A percentile compares a stretch with the other conserved stretches of the same genome.
These are phyloP conservation scores for Neotoxoptera formosana DNA, from an alignment of 1,140 invertebrate genomes.

Conservation along the genomic window DNA sequence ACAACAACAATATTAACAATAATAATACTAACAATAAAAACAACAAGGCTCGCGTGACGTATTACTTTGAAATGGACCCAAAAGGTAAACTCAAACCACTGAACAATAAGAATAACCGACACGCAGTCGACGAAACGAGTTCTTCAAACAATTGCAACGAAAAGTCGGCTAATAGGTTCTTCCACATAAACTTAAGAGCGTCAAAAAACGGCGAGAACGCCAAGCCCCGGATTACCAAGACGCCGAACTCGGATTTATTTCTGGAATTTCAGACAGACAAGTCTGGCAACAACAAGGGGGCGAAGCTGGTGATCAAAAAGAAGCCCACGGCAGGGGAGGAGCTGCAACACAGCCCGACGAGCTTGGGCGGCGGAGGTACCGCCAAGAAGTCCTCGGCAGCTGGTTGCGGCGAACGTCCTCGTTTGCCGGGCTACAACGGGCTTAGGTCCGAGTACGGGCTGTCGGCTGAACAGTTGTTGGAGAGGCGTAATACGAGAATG, in stretches of 20 bases:
- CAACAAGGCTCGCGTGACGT: neutral
- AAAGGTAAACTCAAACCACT: constrained; percentile 32
- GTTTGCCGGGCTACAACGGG: constrained; percentile 61
- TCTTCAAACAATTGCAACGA: neutral
- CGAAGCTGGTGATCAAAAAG: constrained; percentile 36
- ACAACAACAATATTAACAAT: neutral
- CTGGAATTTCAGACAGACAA: constrained; percentile 39
- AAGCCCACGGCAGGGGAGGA: neutral
- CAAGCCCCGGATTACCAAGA: neutral
- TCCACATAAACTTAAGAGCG: constrained; percentile 18
- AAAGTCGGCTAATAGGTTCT: constrained; percentile 20
- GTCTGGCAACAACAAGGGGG: neutral
- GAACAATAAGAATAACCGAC: constrained; percentile 16
- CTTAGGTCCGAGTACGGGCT: constrained; percentile 61
- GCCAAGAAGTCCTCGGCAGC: neutral
- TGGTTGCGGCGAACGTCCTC: constrained; percentile 46
- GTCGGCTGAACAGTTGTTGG: constrained; percentile 61
- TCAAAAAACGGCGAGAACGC: neutral
- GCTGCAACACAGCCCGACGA: neutral
- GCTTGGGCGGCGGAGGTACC: neutral
- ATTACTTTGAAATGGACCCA: constrained; percentile 48
- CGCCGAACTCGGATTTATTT: constrained; percentile 25
- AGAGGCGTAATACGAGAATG: constrained; percentile 54
- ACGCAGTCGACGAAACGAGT: neutral
- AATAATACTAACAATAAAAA: neutral